Base-by-base conservation (phyloP, 2,888 invertebrate genomes). In the Panopea generosa region DNA sequence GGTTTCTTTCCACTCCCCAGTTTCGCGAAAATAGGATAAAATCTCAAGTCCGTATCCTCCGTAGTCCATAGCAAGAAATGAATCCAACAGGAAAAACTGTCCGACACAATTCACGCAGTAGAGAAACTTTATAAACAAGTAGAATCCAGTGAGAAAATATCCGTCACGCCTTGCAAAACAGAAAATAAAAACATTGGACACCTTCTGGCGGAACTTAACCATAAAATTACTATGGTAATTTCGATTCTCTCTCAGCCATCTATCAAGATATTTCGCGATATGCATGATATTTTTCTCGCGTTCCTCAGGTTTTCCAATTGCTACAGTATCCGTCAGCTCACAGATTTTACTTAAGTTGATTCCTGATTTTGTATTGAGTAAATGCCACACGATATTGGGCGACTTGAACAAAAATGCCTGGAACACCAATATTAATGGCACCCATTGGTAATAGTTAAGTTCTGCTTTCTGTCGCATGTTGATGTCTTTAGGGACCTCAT, bases 391-490 rank as follows among this genome's bases (percentile, higher is more conserved):
- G 2, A 87, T 62, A 43, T 86, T 86, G 0, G 87, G 87, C 3
- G 79, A 16, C 60, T 87, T 86, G 56, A 85, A 87, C 14, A 85
- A 49, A 20, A 87, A 77, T 2, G 87, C 85, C 79, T 79, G 78
- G 53, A 86, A 82, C 2, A 85, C 63, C 14, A 93, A 87, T 66
- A 93, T 90, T 18, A 92, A 84, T 0, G 92, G 92, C n/a, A 88
- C 93, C 91, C 90, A 93, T 89, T 88, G 92, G 83, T 92, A 92
- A 83, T 92, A 92, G 26, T 86, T 85, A 22, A 89, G 77, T 65
- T 89, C 87, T 47, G 84, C 83, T 55, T 87, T 85, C 52, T 83
- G 75, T 4, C 83, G 69, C 7, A 43, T 47, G 2, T 63, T 56
- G 50, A 85, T 85, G 49, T 84, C 82, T 29, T 63, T 53, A 0